These are phyloP conservation scores for Ceratina australensis DNA, from an alignment of 1,140 invertebrate genomes.

Conservation along the genomic window DNA sequence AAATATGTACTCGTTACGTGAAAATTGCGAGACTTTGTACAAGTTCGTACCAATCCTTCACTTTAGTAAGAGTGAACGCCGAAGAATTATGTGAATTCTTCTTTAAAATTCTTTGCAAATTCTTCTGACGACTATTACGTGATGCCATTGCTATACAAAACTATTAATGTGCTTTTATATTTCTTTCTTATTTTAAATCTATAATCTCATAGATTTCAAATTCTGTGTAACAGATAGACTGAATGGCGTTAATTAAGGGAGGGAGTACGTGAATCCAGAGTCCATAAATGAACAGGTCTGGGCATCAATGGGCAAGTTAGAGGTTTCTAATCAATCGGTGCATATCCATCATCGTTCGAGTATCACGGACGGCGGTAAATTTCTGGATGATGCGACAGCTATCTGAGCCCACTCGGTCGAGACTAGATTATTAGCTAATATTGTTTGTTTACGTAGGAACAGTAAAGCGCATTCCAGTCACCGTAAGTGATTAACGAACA, in stretches of 20 bases:
- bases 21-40: not conserved
- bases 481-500: constrained; percentile 37
- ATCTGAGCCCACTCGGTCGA: not conserved
- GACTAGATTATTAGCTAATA: constrained; percentile 42
- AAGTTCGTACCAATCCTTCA: not conserved
- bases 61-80: not conserved
- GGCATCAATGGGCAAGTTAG: not conserved
- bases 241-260: not conserved
- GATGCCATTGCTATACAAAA: too few relatives aligned
- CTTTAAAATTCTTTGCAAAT: too few relatives aligned
- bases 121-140: not conserved
- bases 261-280: not conserved
- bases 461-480: constrained; percentile 20
- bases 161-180: too few relatives aligned
- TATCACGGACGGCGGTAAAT: not conserved
- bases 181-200: too few relatives aligned
- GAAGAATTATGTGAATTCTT: not conserved
- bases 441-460: constrained; percentile 29
- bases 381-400: constrained; percentile 25
- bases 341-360: constrained; percentile 8
- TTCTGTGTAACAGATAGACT: too few relatives aligned
- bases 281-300: not conserved
- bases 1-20: not conserved
- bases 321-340: not conserved
- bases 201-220: too few relatives aligned